Evolutionary conservation across 2,797 vertebrate genomes (phyloP), one percentile per base, ranked within the genome.

Genomic region (Sebastes jordani): DNA sequence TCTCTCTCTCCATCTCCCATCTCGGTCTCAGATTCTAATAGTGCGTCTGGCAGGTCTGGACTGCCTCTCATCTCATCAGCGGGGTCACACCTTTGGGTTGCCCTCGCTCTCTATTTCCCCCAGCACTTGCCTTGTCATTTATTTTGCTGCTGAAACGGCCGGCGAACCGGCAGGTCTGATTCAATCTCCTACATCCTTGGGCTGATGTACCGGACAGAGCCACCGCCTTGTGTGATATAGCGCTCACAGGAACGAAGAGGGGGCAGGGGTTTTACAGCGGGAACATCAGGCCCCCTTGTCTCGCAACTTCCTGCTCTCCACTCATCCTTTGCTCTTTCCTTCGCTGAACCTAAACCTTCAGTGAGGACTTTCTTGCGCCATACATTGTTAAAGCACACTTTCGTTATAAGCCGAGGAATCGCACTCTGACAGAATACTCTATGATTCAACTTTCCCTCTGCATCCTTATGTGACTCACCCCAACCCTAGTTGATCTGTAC

Each of bases 21-120:
- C 86, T 77, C 84, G 82, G 85, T 87, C 89, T 87, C 76, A 55
- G 86, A 86, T 89, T 91, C 89, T 93, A 93, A 92, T 93, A 87
- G 91, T 91, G 85, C 71, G 74, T 84, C 88, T 94, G 89, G 90
- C 89, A 92, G 88, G 88, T 90, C 88, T 85, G 90, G 84, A 79
- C 92, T 66, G 83, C 88, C 78, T 93, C 89, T 94, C 93, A 94
- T 95, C 93, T 94, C 91, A 95, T 95, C 93, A 93, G 84, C 72
- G 86, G 77, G 93, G 93, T 93, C 92, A 83, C 91, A 93, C 91
- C 92, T 91, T 89, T 90, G 82, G 83, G 87, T 86, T 83, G 89
- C 88, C 88, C 91, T 86, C 60, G 4, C 84, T 82, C 80, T 86
- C 83, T 80, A 76, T 88, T 81, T 78, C 74, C 83, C 72, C 58